Evolutionary conservation across 1,140 invertebrate genomes (phyloP), one percentile per base, ranked within the genome.

Genomic region (Macrosteles quadrilineatus): DNA sequence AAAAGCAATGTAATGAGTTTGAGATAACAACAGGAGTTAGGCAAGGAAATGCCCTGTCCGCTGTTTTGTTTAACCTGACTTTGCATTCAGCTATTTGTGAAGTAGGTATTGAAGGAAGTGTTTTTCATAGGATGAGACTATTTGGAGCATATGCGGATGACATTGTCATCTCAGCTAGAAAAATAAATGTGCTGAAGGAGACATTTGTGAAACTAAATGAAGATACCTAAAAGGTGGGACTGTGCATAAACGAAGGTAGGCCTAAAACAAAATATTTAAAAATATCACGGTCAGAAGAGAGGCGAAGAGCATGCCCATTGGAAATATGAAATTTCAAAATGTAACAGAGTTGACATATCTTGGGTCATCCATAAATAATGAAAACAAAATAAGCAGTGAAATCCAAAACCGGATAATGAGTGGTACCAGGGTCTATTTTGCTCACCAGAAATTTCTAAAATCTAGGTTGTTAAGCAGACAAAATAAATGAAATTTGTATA

Each of bases 321-420:
- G 32, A 36, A 36, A 36, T 36, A 6, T 4, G 32, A 36, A 36
- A 36, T 14, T 36, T 36, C 47, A 50, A 50, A 50, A 4, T 23
- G 6, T n/a, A 6, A 50, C 47, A 11, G 17, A 23, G 6, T 11
- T n/a, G 4, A 36, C 14, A 6, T 36, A 36, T 36, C 32, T 36
- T 6, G 4, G 32, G 4, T 36, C 32, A 36, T 19, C 17, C 17
- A 4, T n/a, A 50, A 50, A n/a, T 50, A 23, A 50, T n/a, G 47
- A 50, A 50, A 50, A 50, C 36, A 50, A 50, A 50, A 3, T 50
- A 50, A 50, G 36, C 36, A 43, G 36, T 43, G 36, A 43, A n/a
- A n/a, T n/a, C n/a, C n/a, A n/a, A n/a, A n/a, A n/a, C n/a, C n/a
- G n/a, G n/a, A n/a, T n/a, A n/a, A n/a, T n/a, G n/a, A n/a, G n/a